Evolutionary conservation across 1,140 invertebrate genomes (phyloP), one percentile per base, ranked within the genome.

Genomic region (Nixonia krombeini): DNA sequence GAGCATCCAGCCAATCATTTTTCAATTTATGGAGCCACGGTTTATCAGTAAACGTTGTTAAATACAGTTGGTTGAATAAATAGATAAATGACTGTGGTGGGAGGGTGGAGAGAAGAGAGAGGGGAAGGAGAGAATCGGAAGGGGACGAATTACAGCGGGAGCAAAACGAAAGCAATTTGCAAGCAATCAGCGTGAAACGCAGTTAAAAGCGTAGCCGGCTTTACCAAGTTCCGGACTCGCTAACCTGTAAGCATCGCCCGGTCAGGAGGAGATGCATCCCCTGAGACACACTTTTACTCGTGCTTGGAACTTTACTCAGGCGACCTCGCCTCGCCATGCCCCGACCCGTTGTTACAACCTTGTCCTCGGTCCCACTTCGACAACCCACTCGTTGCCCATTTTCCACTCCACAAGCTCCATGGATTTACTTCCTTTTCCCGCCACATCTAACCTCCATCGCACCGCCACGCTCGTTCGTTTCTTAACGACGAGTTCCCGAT

Each of bases 111-210:
- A n/a, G n/a, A n/a, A n/a, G n/a, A n/a, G 50, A 44, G 53, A 59
- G 45, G 57, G 62, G 55, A 52, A 58, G 23, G 35, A 40, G 35
- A 12, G 35, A 40, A 23, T 23, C 13, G 25, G 41, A 15, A 7
- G 4, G 10, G 28, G 21, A 4, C 9, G 10, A 46, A 18, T 38
- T 18, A 41, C 21, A 23, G 26, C 18, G 7, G 45, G 25, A 40
- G 61, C 52, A 68, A 74, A 79, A 78, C 61, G 68, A 74, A 76
- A 66, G 72, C 71, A 80, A 80, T 80, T 81, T 77, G 70, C 74
- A 75, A 74, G 74, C 77, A 79, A 80, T 80, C 77, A 74, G 49
- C 76, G 62, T 70, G 68, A 65, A 70, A 71, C 65, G 65, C 59
- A 73, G 72, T 79, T 76, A 76, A 79, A 79, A 76, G 68, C 66